Evolutionary conservation across 2,888 invertebrate genomes (phyloP).

Genomic region (Pristionchus exspectatus): DNA sequence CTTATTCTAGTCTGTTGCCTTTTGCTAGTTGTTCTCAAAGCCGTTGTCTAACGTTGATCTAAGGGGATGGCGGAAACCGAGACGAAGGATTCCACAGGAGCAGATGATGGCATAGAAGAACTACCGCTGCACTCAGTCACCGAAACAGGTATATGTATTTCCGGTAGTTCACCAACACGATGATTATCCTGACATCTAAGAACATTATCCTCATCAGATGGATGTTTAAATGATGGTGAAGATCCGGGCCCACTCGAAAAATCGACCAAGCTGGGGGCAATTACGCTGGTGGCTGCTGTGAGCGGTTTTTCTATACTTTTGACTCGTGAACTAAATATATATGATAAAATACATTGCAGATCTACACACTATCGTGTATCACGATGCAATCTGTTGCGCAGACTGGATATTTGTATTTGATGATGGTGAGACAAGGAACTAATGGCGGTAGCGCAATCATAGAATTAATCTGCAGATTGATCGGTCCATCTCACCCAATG

Average conservation of each 20-base stretch:
- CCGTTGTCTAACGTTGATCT: no score
- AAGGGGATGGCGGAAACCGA: no score
- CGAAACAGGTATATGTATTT: not conserved
- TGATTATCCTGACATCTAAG: no score
- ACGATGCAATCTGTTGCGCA: not conserved
- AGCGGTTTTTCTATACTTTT: not conserved
- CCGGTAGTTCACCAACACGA: not conserved
- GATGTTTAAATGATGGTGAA: not conserved
- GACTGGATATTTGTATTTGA: not conserved
- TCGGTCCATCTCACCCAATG: not conserved
- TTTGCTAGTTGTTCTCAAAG: no score
- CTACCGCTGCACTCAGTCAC: not conserved
- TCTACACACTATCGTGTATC: not conserved
- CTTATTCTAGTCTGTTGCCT: no score
- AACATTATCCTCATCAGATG: not conserved
- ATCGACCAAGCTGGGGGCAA: not conserved
- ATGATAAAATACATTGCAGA: not conserved
- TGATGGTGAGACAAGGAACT: not conserved
- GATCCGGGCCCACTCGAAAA: not conserved
- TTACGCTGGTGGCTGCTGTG: not conserved
- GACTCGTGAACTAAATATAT: not conserved
- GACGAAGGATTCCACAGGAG: no score
- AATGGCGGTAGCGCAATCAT: no score
- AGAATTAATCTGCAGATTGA: not conserved
- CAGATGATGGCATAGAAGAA: no score